Conservation (phyloP, 2,797 vertebrate genomes). For the Urophycis tenuis region DNA sequence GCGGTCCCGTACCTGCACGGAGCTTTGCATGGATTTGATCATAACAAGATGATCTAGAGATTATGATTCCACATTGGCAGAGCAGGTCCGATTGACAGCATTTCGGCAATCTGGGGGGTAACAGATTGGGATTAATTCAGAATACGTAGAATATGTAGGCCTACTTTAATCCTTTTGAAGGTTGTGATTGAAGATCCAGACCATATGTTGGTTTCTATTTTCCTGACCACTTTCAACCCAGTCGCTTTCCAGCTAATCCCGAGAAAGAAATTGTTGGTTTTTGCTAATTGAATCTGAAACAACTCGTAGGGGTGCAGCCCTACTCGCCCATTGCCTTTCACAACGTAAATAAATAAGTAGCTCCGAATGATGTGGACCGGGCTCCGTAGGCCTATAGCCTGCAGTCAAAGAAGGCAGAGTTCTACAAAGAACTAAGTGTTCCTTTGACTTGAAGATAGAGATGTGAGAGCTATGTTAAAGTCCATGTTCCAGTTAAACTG, state of each 20-base stretch:
- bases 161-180: neutral
- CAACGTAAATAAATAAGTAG: neutral
- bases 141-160: neutral
- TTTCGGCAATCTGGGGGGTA: neutral
- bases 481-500: neutral
- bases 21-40: neutral
- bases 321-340: neutral
- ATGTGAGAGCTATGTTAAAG: neutral
- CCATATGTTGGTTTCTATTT: neutral
- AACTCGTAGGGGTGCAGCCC: no score
- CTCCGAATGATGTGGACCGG: neutral
- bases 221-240: neutral
- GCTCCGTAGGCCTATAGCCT: neutral
- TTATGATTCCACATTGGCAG: neutral
- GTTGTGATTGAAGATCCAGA: neutral
- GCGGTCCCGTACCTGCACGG: constrained; percentile 1
- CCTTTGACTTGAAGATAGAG: neutral
- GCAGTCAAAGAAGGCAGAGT: neutral
- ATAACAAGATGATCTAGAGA: neutral
- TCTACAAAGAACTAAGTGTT: neutral
- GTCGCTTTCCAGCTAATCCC: neutral
- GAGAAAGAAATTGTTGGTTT: neutral
- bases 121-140: neutral
- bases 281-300: neutral
- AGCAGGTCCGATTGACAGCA: neutral